Base-by-base conservation (phyloP, 2,888 invertebrate species). In the Sinodicranocentrus sp. region DNA sequence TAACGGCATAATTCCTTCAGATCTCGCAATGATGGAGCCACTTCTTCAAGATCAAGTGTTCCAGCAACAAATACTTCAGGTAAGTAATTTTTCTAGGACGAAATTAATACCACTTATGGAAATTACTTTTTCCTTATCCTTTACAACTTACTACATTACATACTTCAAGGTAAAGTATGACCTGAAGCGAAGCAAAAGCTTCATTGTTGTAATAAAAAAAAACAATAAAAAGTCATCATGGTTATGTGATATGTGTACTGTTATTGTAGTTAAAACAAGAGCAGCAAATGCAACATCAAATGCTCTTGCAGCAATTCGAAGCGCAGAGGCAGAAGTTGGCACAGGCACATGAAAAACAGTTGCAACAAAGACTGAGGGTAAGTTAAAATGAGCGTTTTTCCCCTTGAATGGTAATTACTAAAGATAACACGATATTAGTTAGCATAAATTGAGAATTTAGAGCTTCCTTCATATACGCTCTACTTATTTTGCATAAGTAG, bases 231-330 rank as follows among this genome's bases (percentile, higher is more conserved):
- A 33, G 10, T 33, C 33, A 33, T 33, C 33, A 33, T 33, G 33
- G 5, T 33, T 33, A n/a, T n/a, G 33, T 33, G 33, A 33, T 33
- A 33, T 33, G 33, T n/a, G n/a, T 33, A 10, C 33, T 52, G 5
- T 52, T 52, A 61, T 78, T 93, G 94, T 95, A 97, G 95, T 93
- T 97, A 91, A 97, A 97, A 93, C 96, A 97, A 92, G 96, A 96
- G 91, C 97, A 97, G 91, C 96, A 97, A 91, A 92, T 97, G 90
- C 97, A 97, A 91, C 97, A 97, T 90, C 96, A 97, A 92, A 95
- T 96, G 90, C 93, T 97, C 89, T 93, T 96, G 90, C 96, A 97
- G 91, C 95, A 96, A 91, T 97, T 96, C 92, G 96, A 97, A 91
- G 96, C 95, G 90, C 96, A 97, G 91, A 95, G 96, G 89, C 95